Evolutionary conservation across 2,797 vertebrate genomes (phyloP), one percentile per base, ranked within the genome.

Genomic region (Merluccius polli): DNA sequence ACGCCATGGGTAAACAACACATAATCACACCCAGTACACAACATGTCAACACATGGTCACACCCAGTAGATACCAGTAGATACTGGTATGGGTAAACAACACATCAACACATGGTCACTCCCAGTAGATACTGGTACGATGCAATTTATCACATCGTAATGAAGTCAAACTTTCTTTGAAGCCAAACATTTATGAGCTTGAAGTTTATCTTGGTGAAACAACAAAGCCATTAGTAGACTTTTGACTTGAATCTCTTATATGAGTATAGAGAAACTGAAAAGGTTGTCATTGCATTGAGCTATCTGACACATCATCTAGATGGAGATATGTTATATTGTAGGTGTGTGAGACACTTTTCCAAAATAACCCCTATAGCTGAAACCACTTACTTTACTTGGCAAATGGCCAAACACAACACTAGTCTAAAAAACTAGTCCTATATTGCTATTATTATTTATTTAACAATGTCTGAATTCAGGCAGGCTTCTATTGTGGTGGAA

Each of bases 1-100:
- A 35, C 10, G 86, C 89, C 12, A 86, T 91, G 77, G 89, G 90
- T 94, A 91, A 90, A 75, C 74, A 36, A 33, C 59, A 3, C 12
- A 30, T 70, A 8, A 38, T 38, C 4, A 38, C 32, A 33, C 32
- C 2, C 32, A 33, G 90, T 94, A 91, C 90, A 76, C 73, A 35
- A 10, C 36, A 38, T 38, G 36, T 4, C 10, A 3, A 33, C 44
- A 2, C 12, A 30, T 70, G 36, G 9, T 38, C 4, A 7, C 36
- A 44, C 13, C 41, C 13, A 44, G 41, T 2, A 44, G 13, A 44
- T 16, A 44, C 13, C 41, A 16, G 12, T 1, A 44, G 41, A 44
- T 44, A 44, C 32, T 33, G 32, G 2, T 33, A 33, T 33, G 32
- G 32, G 32, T 33, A 33, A 33, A 2, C 32, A 33, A 7, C 36